Conservation (phyloP, 2,113 vertebrate species). For the Odontesthes bonariensis region DNA sequence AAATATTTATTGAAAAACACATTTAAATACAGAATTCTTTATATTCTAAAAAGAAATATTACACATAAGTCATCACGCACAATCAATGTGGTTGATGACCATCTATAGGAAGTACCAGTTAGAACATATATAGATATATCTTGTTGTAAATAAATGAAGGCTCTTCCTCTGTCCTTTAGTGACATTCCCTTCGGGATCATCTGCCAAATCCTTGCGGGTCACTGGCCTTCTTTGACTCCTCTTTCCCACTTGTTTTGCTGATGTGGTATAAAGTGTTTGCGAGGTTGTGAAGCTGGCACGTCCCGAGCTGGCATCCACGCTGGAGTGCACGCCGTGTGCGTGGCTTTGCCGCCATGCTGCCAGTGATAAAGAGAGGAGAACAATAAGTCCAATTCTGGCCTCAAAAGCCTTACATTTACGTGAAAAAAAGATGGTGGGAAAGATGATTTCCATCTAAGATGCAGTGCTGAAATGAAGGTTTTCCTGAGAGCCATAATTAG, state of each 20-base stretch:
- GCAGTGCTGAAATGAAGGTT: not conserved
- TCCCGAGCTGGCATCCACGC: constrained; percentile 81
- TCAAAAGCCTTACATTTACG: too few relatives aligned
- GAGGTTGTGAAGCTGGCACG: constrained; percentile 84
- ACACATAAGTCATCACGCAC: constrained; percentile 18
- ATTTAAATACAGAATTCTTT: constrained; percentile 67
- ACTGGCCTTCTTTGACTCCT: constrained; percentile 71
- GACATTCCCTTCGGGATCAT: constrained; percentile 34
- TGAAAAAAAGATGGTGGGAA: too few relatives aligned
- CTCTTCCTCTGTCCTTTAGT: constrained; percentile 23
- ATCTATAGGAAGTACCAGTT: constrained; percentile 64
- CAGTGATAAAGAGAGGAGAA: not conserved
- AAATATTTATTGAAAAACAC: constrained; percentile 67
- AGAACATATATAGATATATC: constrained; percentile 40
- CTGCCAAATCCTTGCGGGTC: constrained; percentile 81
- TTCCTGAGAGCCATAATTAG: not conserved
- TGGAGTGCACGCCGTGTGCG: constrained; percentile 64
- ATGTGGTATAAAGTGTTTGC: constrained; percentile 79
- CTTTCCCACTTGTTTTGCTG: constrained; percentile 72
- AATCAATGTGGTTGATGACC: constrained; percentile 24
- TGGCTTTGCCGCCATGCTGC: constrained; percentile 45
- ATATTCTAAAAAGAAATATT: constrained; percentile 26
- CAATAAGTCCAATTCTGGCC: not conserved
- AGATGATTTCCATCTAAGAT: not conserved
- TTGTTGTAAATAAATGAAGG: constrained; percentile 37